A percentile compares a stretch with the other conserved stretches of the same genome.
These are phyloP conservation scores for Cetoscarus ocellatus DNA, from an alignment of 2,797 vertebrate species.

Conservation along the genomic window DNA sequence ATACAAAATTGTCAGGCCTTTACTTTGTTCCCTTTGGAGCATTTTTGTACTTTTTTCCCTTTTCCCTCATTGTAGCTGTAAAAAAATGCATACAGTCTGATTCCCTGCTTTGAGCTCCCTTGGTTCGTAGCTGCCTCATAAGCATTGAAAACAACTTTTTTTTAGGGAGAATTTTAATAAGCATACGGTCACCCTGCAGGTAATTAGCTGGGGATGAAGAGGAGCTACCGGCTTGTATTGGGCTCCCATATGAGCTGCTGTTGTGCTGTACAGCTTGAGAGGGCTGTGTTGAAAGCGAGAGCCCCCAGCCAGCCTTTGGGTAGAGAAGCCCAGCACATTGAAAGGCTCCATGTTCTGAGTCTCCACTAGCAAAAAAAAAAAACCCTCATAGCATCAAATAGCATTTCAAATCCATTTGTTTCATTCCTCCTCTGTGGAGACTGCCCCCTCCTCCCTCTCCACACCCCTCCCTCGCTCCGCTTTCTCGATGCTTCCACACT, in stretches of 20 bases:
- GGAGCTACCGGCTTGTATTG: slow-evolving; percentile 65
- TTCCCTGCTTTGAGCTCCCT: slow-evolving; percentile 57
- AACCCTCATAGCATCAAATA: slow-evolving; percentile 63
- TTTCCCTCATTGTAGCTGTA: slow-evolving; percentile 24
- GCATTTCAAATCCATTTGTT: slow-evolving; percentile 80
- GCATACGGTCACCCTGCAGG: slow-evolving; percentile 77
- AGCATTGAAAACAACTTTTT: slow-evolving; percentile 68
- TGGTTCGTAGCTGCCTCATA: slow-evolving; percentile 37
- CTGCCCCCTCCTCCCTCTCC: slow-evolving; percentile 32
- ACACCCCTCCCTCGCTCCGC: slow-evolving; percentile 31
- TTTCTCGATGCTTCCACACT: slow-evolving; percentile 51
- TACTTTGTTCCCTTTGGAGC: slow-evolving; percentile 43
- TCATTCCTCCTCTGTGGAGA: slow-evolving; percentile 68
- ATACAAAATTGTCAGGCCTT: slow-evolving; percentile 63
- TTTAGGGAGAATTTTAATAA: slow-evolving; percentile 71
- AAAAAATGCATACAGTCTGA: slow-evolving; percentile 46
- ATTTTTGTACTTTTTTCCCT: slow-evolving; percentile 56
- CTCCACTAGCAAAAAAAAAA: slow-evolving; percentile 18
- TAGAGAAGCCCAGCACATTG: slow-evolving; percentile 45
- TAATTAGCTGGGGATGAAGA: slow-evolving; percentile 80
- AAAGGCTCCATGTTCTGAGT: slow-evolving; percentile 43
- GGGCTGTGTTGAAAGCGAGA: slow-evolving; percentile 72
- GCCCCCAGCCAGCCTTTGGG: slow-evolving; percentile 66
- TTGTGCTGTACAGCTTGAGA: slow-evolving; percentile 66
- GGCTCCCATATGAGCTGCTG: slow-evolving; percentile 70